Evolutionary conservation across 2,113 vertebrate species (phyloP).

Genomic region (Morphnarchus princeps): DNA sequence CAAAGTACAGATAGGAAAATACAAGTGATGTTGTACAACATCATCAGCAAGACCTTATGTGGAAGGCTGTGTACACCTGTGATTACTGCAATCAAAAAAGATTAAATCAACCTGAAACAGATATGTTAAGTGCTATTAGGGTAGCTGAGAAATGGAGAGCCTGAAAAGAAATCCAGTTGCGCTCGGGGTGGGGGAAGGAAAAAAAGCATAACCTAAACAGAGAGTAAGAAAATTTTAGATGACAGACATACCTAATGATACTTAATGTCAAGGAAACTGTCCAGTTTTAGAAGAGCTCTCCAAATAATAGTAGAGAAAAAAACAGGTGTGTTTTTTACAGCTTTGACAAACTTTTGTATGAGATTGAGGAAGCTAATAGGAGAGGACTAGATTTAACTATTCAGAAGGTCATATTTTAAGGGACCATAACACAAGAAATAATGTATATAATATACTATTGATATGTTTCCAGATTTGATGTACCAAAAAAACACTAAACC

Average conservation of each 20-base stretch:
- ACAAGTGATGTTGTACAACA: not conserved
- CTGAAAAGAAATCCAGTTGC: not conserved
- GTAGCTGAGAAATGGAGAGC: not conserved
- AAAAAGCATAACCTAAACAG: not conserved
- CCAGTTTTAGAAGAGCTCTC: not conserved
- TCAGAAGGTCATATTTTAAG: not conserved
- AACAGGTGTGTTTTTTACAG: not conserved
- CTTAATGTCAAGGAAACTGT: not conserved
- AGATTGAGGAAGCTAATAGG: not conserved
- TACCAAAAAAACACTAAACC: not conserved
- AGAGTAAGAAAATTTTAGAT: not conserved
- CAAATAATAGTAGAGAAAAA: not conserved
- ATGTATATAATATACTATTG: not conserved
- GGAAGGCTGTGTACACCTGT: not conserved
- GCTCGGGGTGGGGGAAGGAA: accelerated
- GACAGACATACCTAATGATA: not conserved
- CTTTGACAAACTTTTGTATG: not conserved
- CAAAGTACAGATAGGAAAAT: not conserved
- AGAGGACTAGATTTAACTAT: not conserved
- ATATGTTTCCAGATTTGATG: not conserved
- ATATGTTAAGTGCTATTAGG: not conserved
- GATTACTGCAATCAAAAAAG: not conserved
- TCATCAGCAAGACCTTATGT: not conserved
- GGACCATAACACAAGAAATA: not conserved
- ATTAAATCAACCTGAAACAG: not conserved